Conservation (phyloP, 2,888 invertebrate species). For the Galerucella pusilla region DNA sequence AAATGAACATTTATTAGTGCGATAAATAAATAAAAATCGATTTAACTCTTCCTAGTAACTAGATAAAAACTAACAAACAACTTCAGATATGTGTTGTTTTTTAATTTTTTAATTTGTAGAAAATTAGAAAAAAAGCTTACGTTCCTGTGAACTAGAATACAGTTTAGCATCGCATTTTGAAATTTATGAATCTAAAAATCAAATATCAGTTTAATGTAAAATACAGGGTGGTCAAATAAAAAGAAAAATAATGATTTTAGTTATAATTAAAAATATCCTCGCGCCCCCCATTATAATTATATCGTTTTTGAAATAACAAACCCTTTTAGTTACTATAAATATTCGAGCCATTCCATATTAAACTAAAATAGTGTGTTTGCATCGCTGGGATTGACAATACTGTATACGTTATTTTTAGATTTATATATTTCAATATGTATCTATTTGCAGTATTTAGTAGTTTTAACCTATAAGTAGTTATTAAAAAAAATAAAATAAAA, state of each 20-base stretch:
- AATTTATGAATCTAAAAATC: slow-evolving; percentile 12
- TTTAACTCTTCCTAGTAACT: slow-evolving; percentile 22
- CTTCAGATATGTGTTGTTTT: slow-evolving; percentile 4
- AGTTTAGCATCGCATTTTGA: neutral
- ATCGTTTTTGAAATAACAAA: no score
- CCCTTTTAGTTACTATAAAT: no score
- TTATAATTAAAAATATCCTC: no score
- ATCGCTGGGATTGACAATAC: no score
- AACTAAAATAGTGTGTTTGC: no score
- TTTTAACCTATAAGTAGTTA: slow-evolving; percentile 16
- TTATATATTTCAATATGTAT: slow-evolving; percentile 11
- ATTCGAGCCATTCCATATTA: no score
- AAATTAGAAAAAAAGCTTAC: slow-evolving; percentile 1
- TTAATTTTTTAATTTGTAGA: slow-evolving; percentile 11
- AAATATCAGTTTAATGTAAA: no score
- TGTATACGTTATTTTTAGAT: neutral
- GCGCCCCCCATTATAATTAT: no score
- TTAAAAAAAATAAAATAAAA: slow-evolving; percentile 13
- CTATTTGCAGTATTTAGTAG: slow-evolving; percentile 16
- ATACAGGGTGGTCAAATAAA: no score
- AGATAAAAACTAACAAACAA: slow-evolving; percentile 14
- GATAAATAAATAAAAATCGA: slow-evolving; percentile 23
- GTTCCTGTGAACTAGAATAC: neutral
- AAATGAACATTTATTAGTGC: slow-evolving; percentile 24
- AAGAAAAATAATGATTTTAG: no score